phyloP scores from a whole-genome alignment of 2,797 vertebrate species.

The Halcyon smyrnensis region DNA sequence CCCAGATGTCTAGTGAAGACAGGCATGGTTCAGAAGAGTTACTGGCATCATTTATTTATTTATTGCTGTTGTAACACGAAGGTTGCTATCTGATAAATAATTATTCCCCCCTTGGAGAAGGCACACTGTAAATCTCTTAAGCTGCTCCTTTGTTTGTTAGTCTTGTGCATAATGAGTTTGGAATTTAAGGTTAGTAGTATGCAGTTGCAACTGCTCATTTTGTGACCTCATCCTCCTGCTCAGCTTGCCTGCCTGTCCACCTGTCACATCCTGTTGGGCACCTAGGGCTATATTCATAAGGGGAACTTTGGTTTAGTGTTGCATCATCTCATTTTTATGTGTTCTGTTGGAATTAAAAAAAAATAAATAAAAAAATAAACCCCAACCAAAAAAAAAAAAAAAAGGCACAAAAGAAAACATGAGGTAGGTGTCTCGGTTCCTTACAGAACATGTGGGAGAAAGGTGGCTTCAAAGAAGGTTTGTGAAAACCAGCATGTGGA shows the following conservation, averaged over 20 bases:
- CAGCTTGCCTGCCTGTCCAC: conserved; percentile 18
- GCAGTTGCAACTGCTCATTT: conserved; percentile 52
- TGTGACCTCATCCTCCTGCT: conserved; percentile 20
- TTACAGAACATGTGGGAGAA: neutral
- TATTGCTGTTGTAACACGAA: conserved; percentile 19
- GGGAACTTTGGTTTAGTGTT: neutral
- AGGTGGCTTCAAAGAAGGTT: neutral
- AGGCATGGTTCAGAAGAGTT: neutral
- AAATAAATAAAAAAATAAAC: neutral
- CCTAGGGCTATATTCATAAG: conserved; percentile 38
- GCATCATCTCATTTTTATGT: conserved; percentile 40
- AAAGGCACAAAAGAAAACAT: neutral
- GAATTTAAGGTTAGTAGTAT: conserved; percentile 59
- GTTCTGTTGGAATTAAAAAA: conserved; percentile 3
- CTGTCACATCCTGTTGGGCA: conserved; percentile 58
- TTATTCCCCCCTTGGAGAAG: conserved; percentile 52
- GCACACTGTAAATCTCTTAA: conserved; percentile 37
- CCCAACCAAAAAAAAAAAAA: neutral
- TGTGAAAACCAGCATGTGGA: neutral
- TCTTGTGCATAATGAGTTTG: conserved; percentile 53
- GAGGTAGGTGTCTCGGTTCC: neutral
- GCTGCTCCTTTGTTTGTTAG: conserved; percentile 61
- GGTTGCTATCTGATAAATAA: conserved; percentile 42
- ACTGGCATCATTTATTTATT: conserved; percentile 28
- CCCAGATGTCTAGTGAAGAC: neutral